Conservation (phyloP, 2,113 vertebrate species). For the Osmerus eperlanus region DNA sequence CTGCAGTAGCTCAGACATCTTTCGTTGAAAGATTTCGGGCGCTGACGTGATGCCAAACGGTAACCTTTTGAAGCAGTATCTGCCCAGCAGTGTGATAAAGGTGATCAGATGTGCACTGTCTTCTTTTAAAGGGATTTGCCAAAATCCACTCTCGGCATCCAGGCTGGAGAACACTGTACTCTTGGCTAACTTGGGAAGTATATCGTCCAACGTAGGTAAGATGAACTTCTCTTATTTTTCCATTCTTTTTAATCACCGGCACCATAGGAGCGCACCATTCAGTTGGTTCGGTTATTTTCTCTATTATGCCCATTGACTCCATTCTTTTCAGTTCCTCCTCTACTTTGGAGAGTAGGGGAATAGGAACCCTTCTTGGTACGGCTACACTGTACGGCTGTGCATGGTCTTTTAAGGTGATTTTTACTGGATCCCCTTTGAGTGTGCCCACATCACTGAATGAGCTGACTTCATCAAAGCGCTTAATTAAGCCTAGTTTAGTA, state of each 20-base stretch:
- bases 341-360: neutral
- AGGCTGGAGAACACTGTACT: slow-evolving; percentile 12
- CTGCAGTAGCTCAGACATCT: slow-evolving; percentile 3
- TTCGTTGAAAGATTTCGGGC: slow-evolving; percentile 14
- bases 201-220: too few species aligned
- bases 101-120: slow-evolving; percentile 8
- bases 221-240: neutral
- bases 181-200: too few species aligned
- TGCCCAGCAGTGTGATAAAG: slow-evolving; percentile 15
- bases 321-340: neutral
- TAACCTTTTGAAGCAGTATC: neutral
- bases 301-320: neutral
- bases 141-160: slow-evolving; percentile 16
- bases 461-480: neutral
- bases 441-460: neutral
- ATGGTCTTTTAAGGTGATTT: neutral
- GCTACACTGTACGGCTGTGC: neutral
- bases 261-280: slow-evolving; percentile 1
- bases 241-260: neutral
- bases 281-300: neutral
- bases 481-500: neutral
- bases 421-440: neutral
- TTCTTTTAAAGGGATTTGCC: slow-evolving; percentile 15
- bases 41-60: slow-evolving; percentile 3
- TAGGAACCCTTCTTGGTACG: neutral